Evolutionary conservation across 2,113 vertebrate genomes (phyloP), one percentile per base, ranked within the genome.

Genomic region (Callipepla squamata): DNA sequence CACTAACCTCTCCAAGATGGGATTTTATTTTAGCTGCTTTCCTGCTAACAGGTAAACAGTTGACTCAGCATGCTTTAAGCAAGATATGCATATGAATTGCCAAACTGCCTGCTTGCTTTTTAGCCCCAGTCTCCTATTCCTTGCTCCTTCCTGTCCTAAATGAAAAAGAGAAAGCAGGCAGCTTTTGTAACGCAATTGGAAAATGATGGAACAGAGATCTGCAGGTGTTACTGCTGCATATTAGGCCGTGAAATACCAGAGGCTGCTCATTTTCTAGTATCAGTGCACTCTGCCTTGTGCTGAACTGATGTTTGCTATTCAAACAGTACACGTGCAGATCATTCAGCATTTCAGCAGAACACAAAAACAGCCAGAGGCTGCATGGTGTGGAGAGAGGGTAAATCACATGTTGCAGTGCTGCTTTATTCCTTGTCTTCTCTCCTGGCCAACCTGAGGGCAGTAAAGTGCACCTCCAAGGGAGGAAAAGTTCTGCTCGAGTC

Each of bases 41-140:
- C 84, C 75, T 63, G 65, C 69, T 51, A 89, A 81, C 91, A 96
- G 94, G 74, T 93, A 87, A 94, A 86, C 77, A 94, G 76, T 66
- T 79, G 78, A 61, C 78, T 82, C 67, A 66, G 91, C 45, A 40
- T 4, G 63, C 86, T 69, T 59, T 19, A 20, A 80, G 84, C 72
- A 65, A 96, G 95, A 92, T 26, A 92, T 16, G 66, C 63, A 91
- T 57, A 38, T 6, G 57, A 90, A 91, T 65, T 47, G 70, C n/a
- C 26, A 61, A 86, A 80, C 1, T 23, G 22, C 79, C 87, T 44
- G 4, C 72, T 82, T 58, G 45, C 16, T 80, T 93, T 90, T 77
- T 44, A 69, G 36, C 50, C 51, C 53, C 25, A 2, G 34, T 67
- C 30, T 83, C 87, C 68, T 72, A 68, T 48, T 44, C 30, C 75